A percentile compares a stretch with the other conserved stretches of the same genome.
Evolutionary conservation across 1,140 invertebrate species (phyloP).

Genomic region (Heliothis subflexa): DNA sequence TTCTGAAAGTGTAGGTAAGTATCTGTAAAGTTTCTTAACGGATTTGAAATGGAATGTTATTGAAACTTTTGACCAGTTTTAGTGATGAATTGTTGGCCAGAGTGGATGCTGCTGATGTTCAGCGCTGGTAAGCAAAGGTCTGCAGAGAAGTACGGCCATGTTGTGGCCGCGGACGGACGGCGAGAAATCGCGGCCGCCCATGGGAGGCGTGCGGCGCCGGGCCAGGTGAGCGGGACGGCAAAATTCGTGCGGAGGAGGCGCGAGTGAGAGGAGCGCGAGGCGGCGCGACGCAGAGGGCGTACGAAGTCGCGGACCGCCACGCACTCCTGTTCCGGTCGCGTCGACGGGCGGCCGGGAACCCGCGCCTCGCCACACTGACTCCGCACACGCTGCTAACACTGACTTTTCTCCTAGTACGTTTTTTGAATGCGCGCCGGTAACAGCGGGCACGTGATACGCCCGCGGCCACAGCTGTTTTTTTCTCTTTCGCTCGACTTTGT

Average conservation of each 20-base stretch:
- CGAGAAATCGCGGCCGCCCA: constrained; percentile 84
- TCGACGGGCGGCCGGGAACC: constrained; percentile 83
- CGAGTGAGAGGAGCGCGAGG: constrained; percentile 72
- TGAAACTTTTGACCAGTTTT: not conserved
- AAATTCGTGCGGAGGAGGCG: constrained; percentile 48
- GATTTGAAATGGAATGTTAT: not conserved
- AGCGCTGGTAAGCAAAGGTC: constrained; percentile 62
- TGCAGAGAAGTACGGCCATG: constrained; percentile 78
- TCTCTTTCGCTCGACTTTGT: constrained; percentile 73
- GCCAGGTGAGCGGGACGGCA: constrained; percentile 67
- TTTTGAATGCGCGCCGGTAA: constrained; percentile 77
- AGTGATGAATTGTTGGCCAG: not conserved
- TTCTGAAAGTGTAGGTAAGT: not conserved
- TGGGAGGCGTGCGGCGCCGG: constrained; percentile 79
- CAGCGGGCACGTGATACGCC: constrained; percentile 77
- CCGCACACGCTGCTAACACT: constrained; percentile 66
- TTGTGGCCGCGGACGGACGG: constrained; percentile 74
- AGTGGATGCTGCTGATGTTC: constrained; percentile 56
- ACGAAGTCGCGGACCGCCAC: constrained; percentile 67
- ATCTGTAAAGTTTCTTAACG: not conserved
- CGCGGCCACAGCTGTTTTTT: constrained; percentile 70
- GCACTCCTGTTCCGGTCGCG: constrained; percentile 84
- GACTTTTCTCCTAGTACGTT: constrained; percentile 79
- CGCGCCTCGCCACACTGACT: constrained; percentile 76
- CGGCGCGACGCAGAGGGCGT: constrained; percentile 81